phyloP scores from a whole-genome alignment of 2,797 vertebrate species.

The Xyrichtys novacula region DNA sequence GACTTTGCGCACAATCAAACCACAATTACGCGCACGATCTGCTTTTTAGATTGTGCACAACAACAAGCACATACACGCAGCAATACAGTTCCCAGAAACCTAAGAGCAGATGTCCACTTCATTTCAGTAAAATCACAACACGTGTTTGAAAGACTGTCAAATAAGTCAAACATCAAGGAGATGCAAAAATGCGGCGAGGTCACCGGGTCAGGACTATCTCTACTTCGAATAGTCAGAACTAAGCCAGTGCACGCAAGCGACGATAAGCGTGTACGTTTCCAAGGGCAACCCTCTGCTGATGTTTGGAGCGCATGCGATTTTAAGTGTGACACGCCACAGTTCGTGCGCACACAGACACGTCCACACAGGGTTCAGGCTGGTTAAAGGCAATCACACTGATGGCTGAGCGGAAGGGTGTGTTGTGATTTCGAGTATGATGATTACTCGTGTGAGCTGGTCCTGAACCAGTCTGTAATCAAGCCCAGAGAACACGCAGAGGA shows the following conservation, averaged over 20 bases:
- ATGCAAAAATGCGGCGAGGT: no score
- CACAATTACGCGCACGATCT: neutral
- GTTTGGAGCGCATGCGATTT: neutral
- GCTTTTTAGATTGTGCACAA: no score
- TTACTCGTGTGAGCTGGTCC: conserved; percentile 56
- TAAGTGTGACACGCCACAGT: conserved; percentile 2
- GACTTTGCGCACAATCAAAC: neutral
- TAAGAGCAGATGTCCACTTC: no score
- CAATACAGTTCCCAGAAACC: neutral
- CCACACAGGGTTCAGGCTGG: conserved; percentile 1
- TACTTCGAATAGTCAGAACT: neutral
- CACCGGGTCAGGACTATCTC: neutral
- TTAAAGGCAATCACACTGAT: conserved; percentile 69
- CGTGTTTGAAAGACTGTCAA: no score
- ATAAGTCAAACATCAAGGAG: no score
- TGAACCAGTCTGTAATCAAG: conserved; percentile 71
- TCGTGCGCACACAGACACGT: neutral
- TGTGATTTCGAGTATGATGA: conserved; percentile 66
- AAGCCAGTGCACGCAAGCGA: neutral
- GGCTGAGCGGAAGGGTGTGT: conserved; percentile 68
- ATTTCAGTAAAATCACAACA: no score
- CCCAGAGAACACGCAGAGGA: conserved; percentile 44
- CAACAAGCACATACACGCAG: neutral
- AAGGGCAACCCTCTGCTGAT: neutral
- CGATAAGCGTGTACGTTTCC: neutral